Base-by-base conservation (phyloP, 1,140 invertebrate genomes). In the Chionoecetes opilio region DNA sequence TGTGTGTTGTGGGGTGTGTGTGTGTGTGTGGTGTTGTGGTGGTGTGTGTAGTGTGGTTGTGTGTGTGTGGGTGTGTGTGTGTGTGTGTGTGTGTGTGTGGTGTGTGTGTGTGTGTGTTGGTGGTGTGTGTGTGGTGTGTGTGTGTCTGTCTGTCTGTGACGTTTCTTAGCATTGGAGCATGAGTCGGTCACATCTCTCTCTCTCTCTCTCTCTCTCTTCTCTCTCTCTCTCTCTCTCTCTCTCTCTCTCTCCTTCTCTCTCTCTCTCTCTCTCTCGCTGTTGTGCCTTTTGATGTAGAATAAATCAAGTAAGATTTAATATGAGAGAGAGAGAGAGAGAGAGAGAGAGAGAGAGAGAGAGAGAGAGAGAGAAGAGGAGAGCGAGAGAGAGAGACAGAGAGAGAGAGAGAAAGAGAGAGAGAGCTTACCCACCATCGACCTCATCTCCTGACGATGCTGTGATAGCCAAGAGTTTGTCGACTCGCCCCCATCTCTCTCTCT, bases 31-130 rank as follows among this genome's bases (percentile, higher is more conserved):
- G n/a, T n/a, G n/a, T n/a, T n/a, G n/a, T n/a, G n/a, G n/a, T n/a
- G n/a, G n/a, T n/a, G n/a, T n/a, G n/a, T n/a, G n/a, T n/a, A n/a
- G n/a, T n/a, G n/a, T n/a, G n/a, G n/a, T n/a, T 85, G 82, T 85
- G 85, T 34, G 85, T 87, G 85, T 87, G 85, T 87, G 32, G 29
- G n/a, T 29, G n/a, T 29, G 85, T 31, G 84, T 86, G 84, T 86
- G 84, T 34, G 85, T 87, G 85, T 87, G 85, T 87, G 85, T 87
- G 85, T 87, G 85, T 87, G 85, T 87, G 85, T 87, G 85, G n/a
- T 87, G 85, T 87, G 85, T 87, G 85, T 87, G 85, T 87, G 85
- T 87, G 85, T 87, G 85, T 87, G 85, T 87, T n/a, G n/a, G n/a
- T n/a, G n/a, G 85, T 34, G 85, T 87, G 85, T 87, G 85, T 87